These are phyloP conservation scores for Protaetia brevitarsis DNA, from an alignment of 1,140 invertebrate species.

Conservation along the genomic window DNA sequence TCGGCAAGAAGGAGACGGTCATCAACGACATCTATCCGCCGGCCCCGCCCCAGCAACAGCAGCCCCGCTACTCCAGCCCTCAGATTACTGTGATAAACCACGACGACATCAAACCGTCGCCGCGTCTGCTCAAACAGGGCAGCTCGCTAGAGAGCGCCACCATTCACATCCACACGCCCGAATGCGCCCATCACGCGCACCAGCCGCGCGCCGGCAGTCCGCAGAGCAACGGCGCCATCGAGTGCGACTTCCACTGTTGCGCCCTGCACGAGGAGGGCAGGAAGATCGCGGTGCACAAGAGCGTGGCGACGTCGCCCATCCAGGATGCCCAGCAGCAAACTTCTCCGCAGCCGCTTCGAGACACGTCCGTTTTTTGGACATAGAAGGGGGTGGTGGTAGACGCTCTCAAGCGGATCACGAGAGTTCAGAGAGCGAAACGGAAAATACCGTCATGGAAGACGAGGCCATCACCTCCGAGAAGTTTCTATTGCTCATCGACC, in stretches of 20 bases:
- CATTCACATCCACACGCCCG: slow-evolving; percentile 79
- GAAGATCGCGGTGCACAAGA: slow-evolving; percentile 83
- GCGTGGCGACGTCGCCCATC: slow-evolving; percentile 86
- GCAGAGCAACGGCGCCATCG: slow-evolving; percentile 59
- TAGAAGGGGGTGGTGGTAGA: slow-evolving; percentile 56
- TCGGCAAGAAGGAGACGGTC: slow-evolving; percentile 60
- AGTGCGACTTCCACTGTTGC: slow-evolving; percentile 94
- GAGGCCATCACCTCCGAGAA: slow-evolving; percentile 84
- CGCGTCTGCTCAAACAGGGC: slow-evolving; percentile 61
- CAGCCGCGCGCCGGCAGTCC: slow-evolving; percentile 60
- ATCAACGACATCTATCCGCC: slow-evolving; percentile 56
- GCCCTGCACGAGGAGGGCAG: slow-evolving; percentile 88
- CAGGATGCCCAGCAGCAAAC: slow-evolving; percentile 74
- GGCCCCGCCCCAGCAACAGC: slow-evolving; percentile 49
- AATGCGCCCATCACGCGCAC: slow-evolving; percentile 74
- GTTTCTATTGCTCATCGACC: slow-evolving; percentile 88
- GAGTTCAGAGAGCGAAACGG: slow-evolving; percentile 87
- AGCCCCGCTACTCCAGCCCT: slow-evolving; percentile 63
- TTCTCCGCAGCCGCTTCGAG: slow-evolving; percentile 53
- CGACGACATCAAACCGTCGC: slow-evolving; percentile 61
- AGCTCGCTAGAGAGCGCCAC: slow-evolving; percentile 71
- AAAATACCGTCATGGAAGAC: slow-evolving; percentile 88
- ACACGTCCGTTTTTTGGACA: slow-evolving; percentile 74
- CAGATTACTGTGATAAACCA: slow-evolving; percentile 90
- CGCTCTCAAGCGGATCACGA: slow-evolving; percentile 63